Evolutionary conservation across 2,113 vertebrate genomes (phyloP), one percentile per base, ranked within the genome.

Genomic region (Lamprotornis superbus): DNA sequence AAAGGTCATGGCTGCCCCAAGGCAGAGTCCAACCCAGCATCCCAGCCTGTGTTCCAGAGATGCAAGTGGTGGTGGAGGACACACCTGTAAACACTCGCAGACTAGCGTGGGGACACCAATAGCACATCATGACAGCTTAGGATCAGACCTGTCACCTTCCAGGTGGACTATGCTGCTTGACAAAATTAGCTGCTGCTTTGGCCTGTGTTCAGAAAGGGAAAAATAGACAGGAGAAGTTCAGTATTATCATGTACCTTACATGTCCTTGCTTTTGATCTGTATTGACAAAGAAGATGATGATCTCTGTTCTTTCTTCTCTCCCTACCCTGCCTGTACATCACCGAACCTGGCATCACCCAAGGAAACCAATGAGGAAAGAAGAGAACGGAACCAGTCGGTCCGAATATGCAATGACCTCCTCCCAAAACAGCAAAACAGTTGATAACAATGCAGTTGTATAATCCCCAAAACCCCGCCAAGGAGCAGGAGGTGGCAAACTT

Each of bases 351-450:
- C 30, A 68, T 90, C 74, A 92, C 76, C 88, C 50, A 97, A 99
- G 99, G 99, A 99, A 99, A 99, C 99, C 99, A 68, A 98, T 99
- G 96, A 98, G 99, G 40, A 99, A 99, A 95, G 99, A 99, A 70
- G 99, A 99, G 97, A 99, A 99, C 0, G 99, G 99, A 95, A 99
- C 99, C n/a, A 98, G 98, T 83, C 98, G 97, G 31, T 98, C 99
- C 56, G 99, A 99, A 97, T 99, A 99, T 92, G 99, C 99, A 98
- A 99, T 99, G 99, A 99, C 99, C 96, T 98, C 99, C 95, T 98
- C 99, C 68, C 99, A 98, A 75, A 98, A 98, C 98, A 98, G 96
- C 98, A 99, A 98, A 97, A 97, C 98, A 93, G 97, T 98, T 97
- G 98, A 98, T 69, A 99, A 98, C 98, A 99, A 98, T 97, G 98